phyloP scores from a whole-genome alignment of 30 jellyfish, hydroid and myxozoan species.

The Rhopilema esculentum region DNA sequence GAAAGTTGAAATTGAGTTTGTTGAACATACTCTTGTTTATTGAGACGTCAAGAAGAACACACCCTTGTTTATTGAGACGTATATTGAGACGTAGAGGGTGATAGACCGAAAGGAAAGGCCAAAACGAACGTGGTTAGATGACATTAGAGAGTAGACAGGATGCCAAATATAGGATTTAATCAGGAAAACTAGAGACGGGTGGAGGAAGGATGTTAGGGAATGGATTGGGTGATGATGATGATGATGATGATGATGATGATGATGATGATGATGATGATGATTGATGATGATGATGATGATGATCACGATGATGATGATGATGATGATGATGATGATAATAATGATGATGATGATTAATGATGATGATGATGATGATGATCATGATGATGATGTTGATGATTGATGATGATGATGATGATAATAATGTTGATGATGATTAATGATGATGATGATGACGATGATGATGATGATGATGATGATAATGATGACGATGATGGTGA shows the following conservation, averaged over 20 bases:
- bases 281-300: constrained; percentile 1
- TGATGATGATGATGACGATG: neutral
- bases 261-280: neutral
- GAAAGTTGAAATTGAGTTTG: too few relatives aligned
- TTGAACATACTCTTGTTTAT: too few relatives aligned
- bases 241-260: constrained; percentile 4
- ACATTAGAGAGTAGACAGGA: too few relatives aligned
- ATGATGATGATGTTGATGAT: constrained; percentile 1
- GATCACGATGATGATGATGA: neutral
- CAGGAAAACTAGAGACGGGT: too few relatives aligned
- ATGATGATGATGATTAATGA: neutral
- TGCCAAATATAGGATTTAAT: too few relatives aligned
- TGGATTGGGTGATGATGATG: constrained; percentile 3
- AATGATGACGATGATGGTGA: neutral
- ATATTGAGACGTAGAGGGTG: too few relatives aligned
- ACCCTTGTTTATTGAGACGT: too few relatives aligned
- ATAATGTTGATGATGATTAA: neutral
- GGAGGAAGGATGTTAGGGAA: too few relatives aligned
- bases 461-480: constrained; percentile 2
- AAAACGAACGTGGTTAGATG: too few relatives aligned
- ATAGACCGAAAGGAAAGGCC: too few relatives aligned
- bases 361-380: constrained; percentile 1
- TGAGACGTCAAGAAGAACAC: too few relatives aligned
- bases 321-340: neutral
- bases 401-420: neutral